Evolutionary conservation across 2,888 invertebrate species (phyloP), one percentile per base, ranked within the genome.

Genomic region (Dolomedes plantarius): DNA sequence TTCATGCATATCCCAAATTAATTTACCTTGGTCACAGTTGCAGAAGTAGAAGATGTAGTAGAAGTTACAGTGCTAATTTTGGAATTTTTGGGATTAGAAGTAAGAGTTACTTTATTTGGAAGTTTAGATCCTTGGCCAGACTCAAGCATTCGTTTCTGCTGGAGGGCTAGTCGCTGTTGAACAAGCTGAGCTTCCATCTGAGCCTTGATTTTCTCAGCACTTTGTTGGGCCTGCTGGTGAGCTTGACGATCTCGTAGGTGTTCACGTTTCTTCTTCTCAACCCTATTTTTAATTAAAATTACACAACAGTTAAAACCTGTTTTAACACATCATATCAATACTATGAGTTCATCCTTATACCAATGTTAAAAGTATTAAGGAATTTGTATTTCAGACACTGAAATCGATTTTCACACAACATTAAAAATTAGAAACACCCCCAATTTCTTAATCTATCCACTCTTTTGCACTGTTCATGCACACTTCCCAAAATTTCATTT

Each of bases 171-270:
- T 87, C 97, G 92, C 91, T 98, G 98, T 90, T 96, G 93, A 81
- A 96, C 94, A 88, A 98, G 92, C 90, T 97, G 89, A 89, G 96
- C 96, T 90, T 98, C 97, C 95, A 97, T 95, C 91, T 96, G 96
- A 89, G 97, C 97, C 91, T 91, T 91, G 79, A 92, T 91, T 82
- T 92, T 90, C n/a, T 90, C 91, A 9, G 91, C 90, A 74, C 90
- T 90, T 77, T 90, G 89, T 69, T 88, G 90, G 41, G 86, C 89
- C 65, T 78, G 89, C 80, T 88, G 89, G 39, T 88, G 89, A 6
- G 89, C 90, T 73, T 90, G 86, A 88, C 91, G 91, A 89, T 91
- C 91, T 93, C 91, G 91, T 1, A 89, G 82, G 32, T 89, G 87
- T 29, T 88, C 90, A 32, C 83, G 68, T n/a, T 90, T 89, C 89